Conservation (phyloP, 1,140 invertebrate species). For the Diprion similis region DNA sequence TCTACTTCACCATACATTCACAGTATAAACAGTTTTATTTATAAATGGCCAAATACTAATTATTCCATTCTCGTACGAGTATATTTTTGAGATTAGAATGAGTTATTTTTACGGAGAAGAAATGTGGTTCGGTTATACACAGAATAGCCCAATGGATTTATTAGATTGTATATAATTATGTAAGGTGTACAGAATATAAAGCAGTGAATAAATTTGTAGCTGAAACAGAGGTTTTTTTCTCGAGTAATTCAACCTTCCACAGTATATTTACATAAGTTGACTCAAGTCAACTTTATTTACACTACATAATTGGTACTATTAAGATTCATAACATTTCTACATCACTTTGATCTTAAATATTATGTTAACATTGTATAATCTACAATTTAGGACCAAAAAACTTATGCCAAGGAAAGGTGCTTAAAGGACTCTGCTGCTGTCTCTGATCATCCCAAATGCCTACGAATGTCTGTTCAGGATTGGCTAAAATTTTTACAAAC, state of each 20-base stretch:
- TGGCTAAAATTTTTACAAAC: neutral
- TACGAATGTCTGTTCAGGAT: neutral
- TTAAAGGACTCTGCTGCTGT: conserved; percentile 18
- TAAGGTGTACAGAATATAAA: conserved; percentile 32
- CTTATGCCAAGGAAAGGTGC: conserved; percentile 47
- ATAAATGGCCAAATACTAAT: neutral
- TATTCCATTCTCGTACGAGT: conserved; percentile 1
- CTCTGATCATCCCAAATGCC: neutral
- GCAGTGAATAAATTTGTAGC: conserved; percentile 33
- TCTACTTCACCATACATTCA: neutral
- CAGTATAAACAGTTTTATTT: neutral
- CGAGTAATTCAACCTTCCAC: conserved; percentile 17
- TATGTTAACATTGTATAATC: conserved; percentile 9
- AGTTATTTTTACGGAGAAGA: neutral
- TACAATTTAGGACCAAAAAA: conserved; percentile 54
- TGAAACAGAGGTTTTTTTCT: conserved; percentile 20
- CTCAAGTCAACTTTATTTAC: conserved; percentile 14
- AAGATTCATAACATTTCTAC: neutral
- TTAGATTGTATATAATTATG: conserved; percentile 37
- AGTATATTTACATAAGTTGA: conserved; percentile 22
- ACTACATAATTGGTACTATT: conserved; percentile 9
- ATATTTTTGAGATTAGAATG: neutral
- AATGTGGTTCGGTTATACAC: conserved; percentile 23
- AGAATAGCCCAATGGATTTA: conserved; percentile 27
- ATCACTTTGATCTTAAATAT: conserved; percentile 13